Percentiles rank a stretch among this genome's conserved stretches.
Evolutionary conservation across 2,113 vertebrate genomes (phyloP).

Genomic region (Phoxinus phoxinus): DNA sequence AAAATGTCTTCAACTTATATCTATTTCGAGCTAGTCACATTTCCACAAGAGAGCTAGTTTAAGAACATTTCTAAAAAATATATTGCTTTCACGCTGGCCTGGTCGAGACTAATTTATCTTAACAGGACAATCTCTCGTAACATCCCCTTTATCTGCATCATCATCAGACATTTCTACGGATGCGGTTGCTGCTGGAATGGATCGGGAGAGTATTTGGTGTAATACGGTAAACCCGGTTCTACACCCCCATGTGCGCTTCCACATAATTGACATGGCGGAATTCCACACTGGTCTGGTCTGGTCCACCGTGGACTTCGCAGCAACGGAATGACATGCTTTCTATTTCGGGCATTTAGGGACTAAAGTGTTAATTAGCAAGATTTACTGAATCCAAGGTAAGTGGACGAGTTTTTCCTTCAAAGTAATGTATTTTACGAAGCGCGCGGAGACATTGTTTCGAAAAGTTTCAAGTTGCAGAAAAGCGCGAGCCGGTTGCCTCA

Average conservation of each 20-base stretch:
- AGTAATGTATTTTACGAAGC: not conserved
- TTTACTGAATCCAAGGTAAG: slow-evolving; percentile 52
- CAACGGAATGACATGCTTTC: slow-evolving; percentile 53
- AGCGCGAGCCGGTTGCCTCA: slow-evolving; percentile 45
- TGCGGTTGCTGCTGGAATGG: not conserved
- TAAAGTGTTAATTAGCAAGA: slow-evolving; percentile 37
- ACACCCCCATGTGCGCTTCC: slow-evolving; percentile 52
- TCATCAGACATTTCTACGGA: not conserved
- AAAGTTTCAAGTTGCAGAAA: slow-evolving; percentile 41
- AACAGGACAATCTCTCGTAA: not conserved
- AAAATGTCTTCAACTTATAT: not conserved
- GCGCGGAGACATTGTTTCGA: not conserved
- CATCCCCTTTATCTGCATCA: not conserved
- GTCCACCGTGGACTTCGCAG: slow-evolving; percentile 54
- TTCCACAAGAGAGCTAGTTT: not conserved
- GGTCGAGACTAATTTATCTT: not conserved
- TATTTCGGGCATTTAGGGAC: slow-evolving; percentile 29
- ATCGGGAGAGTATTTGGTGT: slow-evolving; percentile 21
- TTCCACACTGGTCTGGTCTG: slow-evolving; percentile 50
- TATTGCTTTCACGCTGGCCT: not conserved
- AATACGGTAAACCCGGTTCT: slow-evolving; percentile 48
- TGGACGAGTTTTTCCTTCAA: not conserved
- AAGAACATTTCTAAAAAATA: not conserved
- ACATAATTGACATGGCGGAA: slow-evolving; percentile 64
- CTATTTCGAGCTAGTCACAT: not conserved